These are phyloP conservation scores for Trichonephila inaurata DNA, from an alignment of 1,140 invertebrate species.

Conservation along the genomic window DNA sequence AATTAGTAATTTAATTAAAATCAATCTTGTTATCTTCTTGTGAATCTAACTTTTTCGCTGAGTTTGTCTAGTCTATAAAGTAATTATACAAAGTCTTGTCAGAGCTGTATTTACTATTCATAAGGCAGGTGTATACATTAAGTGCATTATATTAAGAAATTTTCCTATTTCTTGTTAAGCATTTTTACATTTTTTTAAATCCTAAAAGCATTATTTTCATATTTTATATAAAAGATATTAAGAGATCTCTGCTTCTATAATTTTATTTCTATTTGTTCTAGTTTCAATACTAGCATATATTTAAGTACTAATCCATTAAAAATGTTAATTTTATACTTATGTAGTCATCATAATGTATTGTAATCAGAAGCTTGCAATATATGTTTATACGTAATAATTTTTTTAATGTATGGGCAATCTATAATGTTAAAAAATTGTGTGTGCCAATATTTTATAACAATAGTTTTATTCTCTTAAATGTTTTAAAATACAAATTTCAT, in stretches of 20 bases:
- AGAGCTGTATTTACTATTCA: conserved; percentile 19
- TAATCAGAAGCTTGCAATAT: neutral
- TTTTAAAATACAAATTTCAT: neutral
- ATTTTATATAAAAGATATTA: conserved; percentile 43
- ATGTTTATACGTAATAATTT: neutral
- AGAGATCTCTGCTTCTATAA: neutral
- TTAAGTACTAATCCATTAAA: neutral
- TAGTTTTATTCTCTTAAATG: neutral
- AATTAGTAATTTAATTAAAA: neutral
- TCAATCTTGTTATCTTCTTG: neutral
- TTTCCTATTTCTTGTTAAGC: conserved; percentile 22
- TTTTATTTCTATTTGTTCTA: neutral
- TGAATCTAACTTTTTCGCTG: neutral
- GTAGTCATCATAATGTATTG: neutral
- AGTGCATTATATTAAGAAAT: conserved; percentile 13
- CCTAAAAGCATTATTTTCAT: conserved; percentile 24
- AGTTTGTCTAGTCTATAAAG: conserved; percentile 26
- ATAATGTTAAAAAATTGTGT: neutral
- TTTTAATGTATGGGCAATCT: neutral
- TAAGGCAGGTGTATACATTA: conserved; percentile 16
- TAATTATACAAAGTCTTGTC: conserved; percentile 6
- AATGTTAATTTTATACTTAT: neutral
- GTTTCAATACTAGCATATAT: neutral
- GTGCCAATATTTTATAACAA: neutral
- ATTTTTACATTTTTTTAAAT: conserved; percentile 22